Evolutionary conservation across 2,797 vertebrate genomes (phyloP).

Genomic region (Enteromius anoplus): DNA sequence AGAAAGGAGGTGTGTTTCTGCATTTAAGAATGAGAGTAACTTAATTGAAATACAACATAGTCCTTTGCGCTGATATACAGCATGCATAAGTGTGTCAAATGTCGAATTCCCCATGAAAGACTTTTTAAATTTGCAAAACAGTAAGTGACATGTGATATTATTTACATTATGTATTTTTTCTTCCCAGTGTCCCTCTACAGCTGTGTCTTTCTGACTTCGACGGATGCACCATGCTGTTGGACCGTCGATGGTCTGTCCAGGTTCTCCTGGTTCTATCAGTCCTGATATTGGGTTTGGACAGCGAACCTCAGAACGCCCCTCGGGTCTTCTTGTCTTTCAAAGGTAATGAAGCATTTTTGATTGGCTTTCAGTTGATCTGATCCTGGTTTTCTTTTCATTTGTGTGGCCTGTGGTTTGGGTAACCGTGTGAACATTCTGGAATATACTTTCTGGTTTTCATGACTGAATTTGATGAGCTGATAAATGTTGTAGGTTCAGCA

Average conservation of each 20-base stretch:
- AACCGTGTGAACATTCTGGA: not conserved
- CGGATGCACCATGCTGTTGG: slow-evolving; percentile 73
- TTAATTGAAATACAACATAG: not conserved
- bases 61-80: not conserved
- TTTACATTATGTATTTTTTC: slow-evolving; percentile 50
- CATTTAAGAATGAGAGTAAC: not conserved
- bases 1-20: not conserved
- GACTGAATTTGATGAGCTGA: slow-evolving; percentile 58
- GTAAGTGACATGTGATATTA: not conserved
- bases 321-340: slow-evolving; percentile 82
- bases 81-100: not conserved
- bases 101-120: not conserved
- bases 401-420: slow-evolving; percentile 5
- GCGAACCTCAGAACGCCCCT: slow-evolving; percentile 74
- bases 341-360: slow-evolving; percentile 65
- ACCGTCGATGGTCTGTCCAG: slow-evolving; percentile 69
- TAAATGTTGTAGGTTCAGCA: slow-evolving; percentile 53
- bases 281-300: slow-evolving; percentile 66
- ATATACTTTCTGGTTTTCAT: slow-evolving; percentile 25
- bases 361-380: not conserved
- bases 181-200: slow-evolving; percentile 60
- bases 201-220: slow-evolving; percentile 57
- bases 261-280: slow-evolving; percentile 71
- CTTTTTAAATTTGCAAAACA: not conserved
- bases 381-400: slow-evolving; percentile 3